phyloP scores from a whole-genome alignment of 2,797 vertebrate genomes.

The Notolepis coatsorum region DNA sequence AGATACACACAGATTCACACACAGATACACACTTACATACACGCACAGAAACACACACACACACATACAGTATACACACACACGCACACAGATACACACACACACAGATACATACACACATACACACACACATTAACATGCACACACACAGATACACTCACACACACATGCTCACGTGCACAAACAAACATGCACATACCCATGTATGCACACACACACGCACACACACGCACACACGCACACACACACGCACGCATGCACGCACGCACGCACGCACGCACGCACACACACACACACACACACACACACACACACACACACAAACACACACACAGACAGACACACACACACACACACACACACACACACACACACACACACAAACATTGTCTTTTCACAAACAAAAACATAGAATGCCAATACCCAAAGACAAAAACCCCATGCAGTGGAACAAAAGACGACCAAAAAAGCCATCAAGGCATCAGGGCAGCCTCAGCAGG shows the following conservation, averaged over 20 bases:
- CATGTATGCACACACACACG: slow-evolving; percentile 38
- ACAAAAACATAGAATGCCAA: slow-evolving; percentile 60
- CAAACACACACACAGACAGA: too few relatives aligned
- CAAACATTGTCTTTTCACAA: slow-evolving; percentile 33
- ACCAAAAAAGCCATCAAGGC: slow-evolving; percentile 79
- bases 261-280: slow-evolving; percentile 37
- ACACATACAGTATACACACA: slow-evolving; percentile 14
- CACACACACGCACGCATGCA: slow-evolving; percentile 41
- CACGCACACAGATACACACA: slow-evolving; percentile 35
- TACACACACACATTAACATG: too few relatives aligned
- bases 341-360: too few relatives aligned
- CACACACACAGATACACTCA: neutral
- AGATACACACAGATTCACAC: neutral
- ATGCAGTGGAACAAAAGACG: slow-evolving; percentile 73
- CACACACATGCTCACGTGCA: neutral
- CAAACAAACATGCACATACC: slow-evolving; percentile 2
- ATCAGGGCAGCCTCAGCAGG: slow-evolving; percentile 89
- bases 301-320: slow-evolving; percentile 10
- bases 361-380: slow-evolving; percentile 42
- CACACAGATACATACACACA: neutral
- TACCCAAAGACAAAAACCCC: slow-evolving; percentile 75
- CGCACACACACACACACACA: slow-evolving; percentile 50
- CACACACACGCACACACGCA: slow-evolving; percentile 5
- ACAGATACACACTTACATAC: neutral
- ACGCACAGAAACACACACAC: neutral